Evolutionary conservation across 1,140 invertebrate species (phyloP), one percentile per base, ranked within the genome.

Genomic region (Dolichoris vasculosae): DNA sequence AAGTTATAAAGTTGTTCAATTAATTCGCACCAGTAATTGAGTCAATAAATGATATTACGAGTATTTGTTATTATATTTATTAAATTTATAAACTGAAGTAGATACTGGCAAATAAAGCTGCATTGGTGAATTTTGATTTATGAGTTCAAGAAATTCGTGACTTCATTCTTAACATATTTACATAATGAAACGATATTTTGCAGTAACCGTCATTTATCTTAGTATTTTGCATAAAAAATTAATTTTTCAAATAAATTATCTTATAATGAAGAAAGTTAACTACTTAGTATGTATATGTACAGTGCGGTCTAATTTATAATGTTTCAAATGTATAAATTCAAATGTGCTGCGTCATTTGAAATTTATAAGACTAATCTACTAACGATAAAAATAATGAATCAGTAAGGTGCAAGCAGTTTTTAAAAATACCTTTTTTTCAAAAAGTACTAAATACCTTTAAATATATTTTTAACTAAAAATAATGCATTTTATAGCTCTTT

Each of bases 241-340:
- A 59, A 59, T 59, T 59, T 59, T 59, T 59, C 64, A 69, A 35
- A 69, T 69, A 69, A 20, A 69, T 69, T 17, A 69, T 69, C 64
- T 69, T 69, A 35, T 17, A 69, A 69, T 26, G 55, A 59, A 59
- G 55, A 59, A 59, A 59, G 23, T 59, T 59, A 59, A 59, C 20
- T 59, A 59, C 2, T 59, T 59, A 26, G 7, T 59, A 59, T 59
- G 55, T 59, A 59, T 26, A 59, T 59, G 13, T 26, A 9, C 55
- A 59, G 1, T 26, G 23, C 3, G 26, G 23, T 26, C 55, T 59
- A 59, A 59, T 59, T 59, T 59, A 59, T 59, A 59, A 26, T 26
- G 1, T 59, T 59, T 59, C 3, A 55, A 55, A 55, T 59, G 26
- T 26, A 59, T 59, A 59, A 59, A 59, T 59, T 59, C 20, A 59